Evolutionary conservation across 2,888 invertebrate genomes (phyloP).

Genomic region (Bimastos eiseni): DNA sequence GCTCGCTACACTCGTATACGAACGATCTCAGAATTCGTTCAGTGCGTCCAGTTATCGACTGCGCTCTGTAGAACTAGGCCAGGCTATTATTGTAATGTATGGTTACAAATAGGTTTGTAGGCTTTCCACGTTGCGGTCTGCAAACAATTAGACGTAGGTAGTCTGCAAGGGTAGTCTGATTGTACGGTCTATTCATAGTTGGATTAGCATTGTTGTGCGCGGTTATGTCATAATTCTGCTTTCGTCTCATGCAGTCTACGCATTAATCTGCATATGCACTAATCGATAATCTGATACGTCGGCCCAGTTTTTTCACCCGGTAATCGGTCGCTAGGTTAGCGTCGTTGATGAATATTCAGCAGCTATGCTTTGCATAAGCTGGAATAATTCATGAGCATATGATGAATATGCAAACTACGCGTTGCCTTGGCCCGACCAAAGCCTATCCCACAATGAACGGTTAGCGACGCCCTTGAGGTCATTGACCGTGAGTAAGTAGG

Average conservation of each 20-base stretch:
- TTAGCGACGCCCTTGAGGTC: neutral
- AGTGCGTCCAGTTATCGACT: too few species aligned
- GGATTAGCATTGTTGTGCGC: neutral
- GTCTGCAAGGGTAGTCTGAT: neutral
- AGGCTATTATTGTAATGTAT: neutral
- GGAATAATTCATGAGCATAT: neutral
- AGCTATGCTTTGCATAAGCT: neutral
- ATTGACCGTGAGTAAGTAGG: neutral
- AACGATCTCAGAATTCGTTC: neutral
- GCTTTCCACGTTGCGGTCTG: neutral
- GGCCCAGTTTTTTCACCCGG: neutral
- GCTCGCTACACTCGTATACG: neutral
- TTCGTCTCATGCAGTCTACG: neutral
- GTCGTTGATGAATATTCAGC: neutral
- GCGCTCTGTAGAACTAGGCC: neutral
- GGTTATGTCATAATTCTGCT: neutral
- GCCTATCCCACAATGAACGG: neutral
- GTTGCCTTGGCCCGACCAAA: neutral
- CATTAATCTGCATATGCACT: neutral
- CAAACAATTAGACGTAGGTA: neutral
- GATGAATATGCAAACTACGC: neutral
- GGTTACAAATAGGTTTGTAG: neutral
- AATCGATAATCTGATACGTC: neutral
- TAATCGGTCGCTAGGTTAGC: neutral
- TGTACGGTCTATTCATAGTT: neutral